Evolutionary conservation across 2,888 invertebrate species (phyloP).

Genomic region (Drosophila borborema): DNA sequence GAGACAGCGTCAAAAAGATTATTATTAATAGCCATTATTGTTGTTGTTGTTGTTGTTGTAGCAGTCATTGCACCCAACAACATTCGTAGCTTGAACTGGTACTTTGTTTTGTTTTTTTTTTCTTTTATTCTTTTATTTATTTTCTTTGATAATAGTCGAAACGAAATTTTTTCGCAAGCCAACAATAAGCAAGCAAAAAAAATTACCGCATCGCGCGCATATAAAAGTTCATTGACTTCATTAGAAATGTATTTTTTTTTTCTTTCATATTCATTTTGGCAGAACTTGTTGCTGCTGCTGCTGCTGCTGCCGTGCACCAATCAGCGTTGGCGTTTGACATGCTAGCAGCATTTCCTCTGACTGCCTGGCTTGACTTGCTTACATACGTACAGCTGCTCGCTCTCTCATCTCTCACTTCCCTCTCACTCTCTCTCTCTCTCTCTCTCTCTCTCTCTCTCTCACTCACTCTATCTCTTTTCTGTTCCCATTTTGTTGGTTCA

Average conservation of each 20-base stretch:
- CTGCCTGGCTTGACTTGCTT: constrained; percentile 18
- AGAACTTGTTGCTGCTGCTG: constrained; percentile 31
- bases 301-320: constrained; percentile 69
- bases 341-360: constrained; percentile 61
- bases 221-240: constrained; percentile 78
- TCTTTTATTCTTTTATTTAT: background rate
- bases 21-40: constrained; percentile 25
- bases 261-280: constrained; percentile 21
- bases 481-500: constrained; percentile 45
- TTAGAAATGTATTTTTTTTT: constrained; percentile 64
- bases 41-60: constrained; percentile 33
- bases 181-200: constrained; percentile 24
- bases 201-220: constrained; percentile 82
- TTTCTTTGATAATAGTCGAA: constrained; percentile 65
- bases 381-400: constrained; percentile 19
- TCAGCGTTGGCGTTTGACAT: constrained; percentile 58
- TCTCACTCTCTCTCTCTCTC: background rate
- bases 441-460: background rate
- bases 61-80: constrained; percentile 72
- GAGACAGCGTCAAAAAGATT: constrained; percentile 26
- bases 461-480: constrained; percentile 26
- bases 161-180: constrained; percentile 61
- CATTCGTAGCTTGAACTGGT: constrained; percentile 41
- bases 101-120: constrained; percentile 4
- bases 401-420: background rate